Percentiles rank a stretch among this genome's conserved stretches.
Evolutionary conservation across 2,888 invertebrate species (phyloP).

Genomic region (Machimus rusticus): DNA sequence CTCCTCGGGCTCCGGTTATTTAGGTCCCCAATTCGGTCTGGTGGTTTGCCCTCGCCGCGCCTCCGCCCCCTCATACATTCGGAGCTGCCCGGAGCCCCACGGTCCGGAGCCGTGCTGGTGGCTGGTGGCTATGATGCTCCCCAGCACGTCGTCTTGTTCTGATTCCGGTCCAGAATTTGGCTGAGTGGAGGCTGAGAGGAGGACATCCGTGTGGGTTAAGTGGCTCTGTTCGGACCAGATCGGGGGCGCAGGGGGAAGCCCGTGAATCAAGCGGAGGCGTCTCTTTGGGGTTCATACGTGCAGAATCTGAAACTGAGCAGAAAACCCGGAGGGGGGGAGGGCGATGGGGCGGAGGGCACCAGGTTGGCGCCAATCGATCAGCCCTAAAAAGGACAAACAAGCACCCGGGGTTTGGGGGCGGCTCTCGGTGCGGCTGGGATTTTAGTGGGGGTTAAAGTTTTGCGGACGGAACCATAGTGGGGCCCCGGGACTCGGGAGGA

Average conservation of each 20-base stretch:
- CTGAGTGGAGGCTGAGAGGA: neutral
- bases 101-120: neutral
- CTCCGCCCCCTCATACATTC: neutral
- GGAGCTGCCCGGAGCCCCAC: neutral
- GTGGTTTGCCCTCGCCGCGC: neutral
- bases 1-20: slow-evolving; percentile 29
- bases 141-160: slow-evolving; percentile 25
- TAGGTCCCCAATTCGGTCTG: slow-evolving; percentile 31
- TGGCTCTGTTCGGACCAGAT: neutral
- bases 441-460: neutral
- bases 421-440: neutral
- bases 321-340: neutral
- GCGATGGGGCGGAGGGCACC: slow-evolving; percentile 10
- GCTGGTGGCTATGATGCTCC: neutral
- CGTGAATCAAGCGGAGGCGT: slow-evolving; percentile 27
- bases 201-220: slow-evolving; percentile 7
- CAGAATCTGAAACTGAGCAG: neutral
- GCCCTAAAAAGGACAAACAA: slow-evolving; percentile 13
- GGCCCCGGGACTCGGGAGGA: neutral
- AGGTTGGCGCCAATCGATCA: slow-evolving; percentile 45
- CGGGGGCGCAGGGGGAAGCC: neutral
- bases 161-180: slow-evolving; percentile 32
- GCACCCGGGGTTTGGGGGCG: neutral
- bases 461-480: neutral
- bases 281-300: slow-evolving; percentile 12